Evolutionary conservation across 1,140 invertebrate species (phyloP).

Genomic region (Solen grandis): DNA sequence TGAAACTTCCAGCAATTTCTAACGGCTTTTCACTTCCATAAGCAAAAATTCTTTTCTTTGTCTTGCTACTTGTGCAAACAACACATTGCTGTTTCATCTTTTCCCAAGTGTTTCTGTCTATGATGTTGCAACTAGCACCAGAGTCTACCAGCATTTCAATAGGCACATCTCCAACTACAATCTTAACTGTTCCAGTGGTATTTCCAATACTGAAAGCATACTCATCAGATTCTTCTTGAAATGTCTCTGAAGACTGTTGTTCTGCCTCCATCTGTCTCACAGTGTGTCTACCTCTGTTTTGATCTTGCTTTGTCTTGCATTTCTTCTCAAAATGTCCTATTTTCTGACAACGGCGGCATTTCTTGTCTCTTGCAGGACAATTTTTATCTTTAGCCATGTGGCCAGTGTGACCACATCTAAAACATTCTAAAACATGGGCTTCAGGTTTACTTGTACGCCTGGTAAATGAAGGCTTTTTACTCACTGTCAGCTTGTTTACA

Average conservation of each 20-base stretch:
- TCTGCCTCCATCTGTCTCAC: no score
- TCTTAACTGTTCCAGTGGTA: not conserved
- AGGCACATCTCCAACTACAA: not conserved
- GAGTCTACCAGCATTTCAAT: not conserved
- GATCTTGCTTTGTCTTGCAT: not conserved
- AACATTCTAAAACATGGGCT: not conserved
- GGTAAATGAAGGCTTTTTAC: not conserved
- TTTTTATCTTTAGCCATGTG: not conserved
- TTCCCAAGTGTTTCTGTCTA: slow-evolving; percentile 2
- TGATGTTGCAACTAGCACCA: not conserved
- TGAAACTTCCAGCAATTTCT: not conserved
- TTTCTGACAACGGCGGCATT: not conserved
- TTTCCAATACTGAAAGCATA: not conserved
- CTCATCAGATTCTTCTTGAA: not conserved
- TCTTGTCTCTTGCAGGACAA: not conserved
- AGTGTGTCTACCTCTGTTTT: no score
- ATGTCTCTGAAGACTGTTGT: not conserved
- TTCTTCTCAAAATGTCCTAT: not conserved
- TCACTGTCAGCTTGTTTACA: not conserved
- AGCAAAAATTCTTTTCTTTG: not conserved
- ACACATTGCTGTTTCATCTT: not conserved
- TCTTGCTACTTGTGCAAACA: not conserved
- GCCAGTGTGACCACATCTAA: no score
- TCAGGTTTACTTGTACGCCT: not conserved
- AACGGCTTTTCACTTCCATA: not conserved